Evolutionary conservation across 2,113 vertebrate species (phyloP).

Genomic region (Nothocercus nigrocapillus): DNA sequence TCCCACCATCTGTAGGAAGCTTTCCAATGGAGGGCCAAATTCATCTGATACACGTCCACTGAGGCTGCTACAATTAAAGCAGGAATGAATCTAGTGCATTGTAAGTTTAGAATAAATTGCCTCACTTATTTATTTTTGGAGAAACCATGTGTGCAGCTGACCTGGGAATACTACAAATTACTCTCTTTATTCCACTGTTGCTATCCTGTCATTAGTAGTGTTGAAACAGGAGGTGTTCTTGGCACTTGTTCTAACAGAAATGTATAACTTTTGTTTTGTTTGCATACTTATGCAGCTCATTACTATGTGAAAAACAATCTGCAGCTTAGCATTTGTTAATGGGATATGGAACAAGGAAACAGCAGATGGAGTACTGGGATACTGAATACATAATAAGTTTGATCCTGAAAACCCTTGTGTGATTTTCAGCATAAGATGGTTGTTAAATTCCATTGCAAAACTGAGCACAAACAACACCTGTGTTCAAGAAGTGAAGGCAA

Average conservation of each 20-base stretch:
- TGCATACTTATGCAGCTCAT: slow-evolving; percentile 62
- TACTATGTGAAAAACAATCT: slow-evolving; percentile 68
- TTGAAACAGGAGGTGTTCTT: slow-evolving; percentile 57
- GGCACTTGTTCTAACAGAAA: slow-evolving; percentile 47
- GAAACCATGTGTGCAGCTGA: slow-evolving; percentile 42
- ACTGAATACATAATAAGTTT: slow-evolving; percentile 43
- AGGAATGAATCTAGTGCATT: neutral
- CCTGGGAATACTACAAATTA: slow-evolving; percentile 53
- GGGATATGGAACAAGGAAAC: slow-evolving; percentile 50
- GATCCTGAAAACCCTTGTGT: slow-evolving; percentile 35
- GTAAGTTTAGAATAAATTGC: slow-evolving; percentile 23
- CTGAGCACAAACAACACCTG: neutral
- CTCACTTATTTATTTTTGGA: slow-evolving; percentile 41
- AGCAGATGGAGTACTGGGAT: slow-evolving; percentile 63
- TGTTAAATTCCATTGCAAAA: slow-evolving; percentile 16
- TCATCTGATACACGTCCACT: neutral
- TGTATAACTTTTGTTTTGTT: slow-evolving; percentile 62
- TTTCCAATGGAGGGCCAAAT: slow-evolving; percentile 22
- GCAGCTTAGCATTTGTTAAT: slow-evolving; percentile 62
- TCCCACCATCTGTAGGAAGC: slow-evolving; percentile 13
- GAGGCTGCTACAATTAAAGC: slow-evolving; percentile 5
- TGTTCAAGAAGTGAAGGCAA: neutral
- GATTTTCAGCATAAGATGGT: slow-evolving; percentile 20
- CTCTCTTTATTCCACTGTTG: slow-evolving; percentile 39
- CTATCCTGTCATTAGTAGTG: slow-evolving; percentile 45